Evolutionary conservation across 1,140 invertebrate species (phyloP).

Genomic region (Plodia interpunctella): DNA sequence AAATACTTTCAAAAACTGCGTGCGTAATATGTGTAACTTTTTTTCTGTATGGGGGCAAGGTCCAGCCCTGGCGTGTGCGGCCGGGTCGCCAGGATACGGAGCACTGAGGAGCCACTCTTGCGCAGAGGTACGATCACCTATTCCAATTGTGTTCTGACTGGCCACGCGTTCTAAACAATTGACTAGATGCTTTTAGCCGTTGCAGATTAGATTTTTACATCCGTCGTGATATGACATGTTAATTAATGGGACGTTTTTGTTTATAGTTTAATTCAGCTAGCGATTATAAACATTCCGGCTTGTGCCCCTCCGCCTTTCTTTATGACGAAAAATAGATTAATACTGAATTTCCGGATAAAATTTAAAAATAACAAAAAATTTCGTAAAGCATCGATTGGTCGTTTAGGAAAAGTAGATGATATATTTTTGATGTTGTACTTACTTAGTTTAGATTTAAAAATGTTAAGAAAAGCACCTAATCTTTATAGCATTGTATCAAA

Average conservation of each 20-base stretch:
- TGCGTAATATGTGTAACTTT: background rate
- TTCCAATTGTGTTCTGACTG: constrained; percentile 69
- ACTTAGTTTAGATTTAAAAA: too few species aligned
- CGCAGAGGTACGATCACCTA: constrained; percentile 44
- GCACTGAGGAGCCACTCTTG: constrained; percentile 52
- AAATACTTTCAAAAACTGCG: background rate
- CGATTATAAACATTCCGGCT: too few species aligned
- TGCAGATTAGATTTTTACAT: constrained; percentile 63
- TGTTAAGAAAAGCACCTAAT: too few species aligned
- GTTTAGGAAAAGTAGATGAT: too few species aligned
- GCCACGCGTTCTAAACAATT: constrained; percentile 74
- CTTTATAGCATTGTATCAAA: too few species aligned
- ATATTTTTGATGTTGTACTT: too few species aligned
- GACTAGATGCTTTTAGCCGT: constrained; percentile 56
- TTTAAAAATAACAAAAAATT: too few species aligned
- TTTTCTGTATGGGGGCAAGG: constrained; percentile 20
- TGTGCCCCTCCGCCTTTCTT: too few species aligned
- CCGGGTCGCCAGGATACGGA: constrained; percentile 54
- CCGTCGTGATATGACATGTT: constrained; percentile 3
- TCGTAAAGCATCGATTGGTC: too few species aligned
- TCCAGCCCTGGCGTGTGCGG: constrained; percentile 37
- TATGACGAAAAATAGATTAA: too few species aligned
- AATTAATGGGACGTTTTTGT: background rate
- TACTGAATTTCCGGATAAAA: too few species aligned
- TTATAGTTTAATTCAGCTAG: background rate